Evolutionary conservation across 2,797 vertebrate genomes (phyloP).

Genomic region (Limnodromus scolopaceus): DNA sequence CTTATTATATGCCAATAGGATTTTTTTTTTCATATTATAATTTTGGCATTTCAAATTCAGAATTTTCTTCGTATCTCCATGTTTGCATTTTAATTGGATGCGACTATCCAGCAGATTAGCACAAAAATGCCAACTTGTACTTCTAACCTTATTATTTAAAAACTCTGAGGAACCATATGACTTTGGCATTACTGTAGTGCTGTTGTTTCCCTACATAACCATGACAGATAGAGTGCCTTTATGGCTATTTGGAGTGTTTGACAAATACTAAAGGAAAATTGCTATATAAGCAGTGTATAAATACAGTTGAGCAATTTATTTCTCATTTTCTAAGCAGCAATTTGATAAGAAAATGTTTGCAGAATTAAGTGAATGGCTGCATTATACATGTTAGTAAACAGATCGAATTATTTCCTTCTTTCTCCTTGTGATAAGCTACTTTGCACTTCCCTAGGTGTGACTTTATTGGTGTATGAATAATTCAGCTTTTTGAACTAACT

Average conservation of each 20-base stretch:
- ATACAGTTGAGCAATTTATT: slow-evolving; percentile 43
- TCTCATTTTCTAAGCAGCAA: slow-evolving; percentile 40
- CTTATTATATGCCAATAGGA: background rate
- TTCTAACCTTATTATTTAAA: slow-evolving; percentile 29
- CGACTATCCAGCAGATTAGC: slow-evolving; percentile 12
- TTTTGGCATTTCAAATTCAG: slow-evolving; percentile 42
- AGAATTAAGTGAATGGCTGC: slow-evolving; percentile 47
- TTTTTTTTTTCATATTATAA: slow-evolving; percentile 43
- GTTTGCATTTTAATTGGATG: slow-evolving; percentile 48
- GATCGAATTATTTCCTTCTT: slow-evolving; percentile 22
- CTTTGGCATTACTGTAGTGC: background rate
- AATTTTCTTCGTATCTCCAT: slow-evolving; percentile 7
- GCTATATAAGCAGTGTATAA: slow-evolving; percentile 40
- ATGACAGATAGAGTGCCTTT: background rate
- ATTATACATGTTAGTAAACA: slow-evolving; percentile 55
- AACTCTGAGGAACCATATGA: background rate
- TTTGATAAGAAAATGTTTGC: slow-evolving; percentile 60
- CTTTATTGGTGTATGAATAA: slow-evolving; percentile 53
- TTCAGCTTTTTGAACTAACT: slow-evolving; percentile 48
- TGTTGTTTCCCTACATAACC: background rate
- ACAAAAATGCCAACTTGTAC: slow-evolving; percentile 25
- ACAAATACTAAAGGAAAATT: slow-evolving; percentile 34
- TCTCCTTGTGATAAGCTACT: slow-evolving; percentile 51
- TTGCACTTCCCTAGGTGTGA: slow-evolving; percentile 37
- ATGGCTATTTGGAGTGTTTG: background rate